Evolutionary conservation across 2,888 invertebrate species (phyloP).

Genomic region (Leistus spinibarbis): DNA sequence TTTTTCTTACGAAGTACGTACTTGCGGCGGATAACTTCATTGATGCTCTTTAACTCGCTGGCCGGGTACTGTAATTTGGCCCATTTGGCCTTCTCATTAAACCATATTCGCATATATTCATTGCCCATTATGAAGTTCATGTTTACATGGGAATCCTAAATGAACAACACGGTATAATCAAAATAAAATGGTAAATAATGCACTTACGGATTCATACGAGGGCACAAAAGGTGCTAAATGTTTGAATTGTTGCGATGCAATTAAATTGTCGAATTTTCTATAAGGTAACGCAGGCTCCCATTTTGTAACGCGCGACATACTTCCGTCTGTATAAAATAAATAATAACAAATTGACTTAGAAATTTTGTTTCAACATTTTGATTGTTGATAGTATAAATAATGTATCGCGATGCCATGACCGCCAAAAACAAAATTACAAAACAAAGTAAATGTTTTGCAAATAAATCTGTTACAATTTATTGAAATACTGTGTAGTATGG

Average conservation of each 20-base stretch:
- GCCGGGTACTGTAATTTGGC: slow-evolving; percentile 63
- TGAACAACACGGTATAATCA: neutral
- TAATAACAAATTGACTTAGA: no score
- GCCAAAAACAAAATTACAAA: neutral
- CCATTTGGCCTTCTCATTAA: slow-evolving; percentile 62
- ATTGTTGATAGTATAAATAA: no score
- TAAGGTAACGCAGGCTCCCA: slow-evolving; percentile 60
- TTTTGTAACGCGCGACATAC: slow-evolving; percentile 57
- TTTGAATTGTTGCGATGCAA: slow-evolving; percentile 63
- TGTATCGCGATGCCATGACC: no score
- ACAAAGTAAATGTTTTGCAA: no score
- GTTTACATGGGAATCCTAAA: slow-evolving; percentile 46
- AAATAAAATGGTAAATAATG: slow-evolving; percentile 12
- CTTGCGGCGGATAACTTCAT: slow-evolving; percentile 55
- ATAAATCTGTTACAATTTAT: no score
- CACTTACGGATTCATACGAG: slow-evolving; percentile 62
- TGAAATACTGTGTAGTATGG: no score
- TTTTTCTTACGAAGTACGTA: slow-evolving; percentile 47
- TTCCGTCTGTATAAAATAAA: no score
- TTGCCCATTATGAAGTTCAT: slow-evolving; percentile 62
- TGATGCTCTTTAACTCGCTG: slow-evolving; percentile 58
- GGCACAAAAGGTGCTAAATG: slow-evolving; percentile 57
- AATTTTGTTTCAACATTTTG: neutral
- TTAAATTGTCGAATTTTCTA: slow-evolving; percentile 61
- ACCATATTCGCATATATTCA: slow-evolving; percentile 65